Conservation (phyloP, 2,888 invertebrate genomes). For the Thereva unica region DNA sequence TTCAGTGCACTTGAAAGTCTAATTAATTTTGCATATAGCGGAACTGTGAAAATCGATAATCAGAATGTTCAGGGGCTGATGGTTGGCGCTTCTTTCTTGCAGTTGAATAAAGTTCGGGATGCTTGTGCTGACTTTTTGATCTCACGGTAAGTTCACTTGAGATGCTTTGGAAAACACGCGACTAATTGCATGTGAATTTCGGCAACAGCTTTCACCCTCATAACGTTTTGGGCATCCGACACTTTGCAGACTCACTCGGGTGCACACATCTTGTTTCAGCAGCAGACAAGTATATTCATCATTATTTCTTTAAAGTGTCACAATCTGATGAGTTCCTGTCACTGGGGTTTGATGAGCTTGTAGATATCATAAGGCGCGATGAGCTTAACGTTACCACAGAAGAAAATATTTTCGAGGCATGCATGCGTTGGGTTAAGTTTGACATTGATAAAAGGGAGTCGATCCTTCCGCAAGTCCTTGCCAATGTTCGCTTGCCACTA, state of each 20-base stretch:
- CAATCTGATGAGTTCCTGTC: constrained; percentile 76
- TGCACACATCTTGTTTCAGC: constrained; percentile 72
- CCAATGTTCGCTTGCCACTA: constrained; percentile 77
- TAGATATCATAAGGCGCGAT: constrained; percentile 73
- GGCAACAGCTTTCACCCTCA: constrained; percentile 70
- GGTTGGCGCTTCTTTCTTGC: constrained; percentile 82
- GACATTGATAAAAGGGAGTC: constrained; percentile 63
- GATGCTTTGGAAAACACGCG: neutral
- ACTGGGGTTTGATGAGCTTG: constrained; percentile 64
- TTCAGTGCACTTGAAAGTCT: constrained; percentile 76
- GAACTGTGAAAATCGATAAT: constrained; percentile 73
- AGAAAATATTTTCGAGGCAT: constrained; percentile 83
- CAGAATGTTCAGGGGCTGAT: constrained; percentile 82
- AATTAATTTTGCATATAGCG: constrained; percentile 85
- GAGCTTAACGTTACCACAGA: constrained; percentile 77
- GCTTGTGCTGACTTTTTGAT: constrained; percentile 82
- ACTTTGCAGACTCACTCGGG: constrained; percentile 79
- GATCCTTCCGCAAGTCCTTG: constrained; percentile 70
- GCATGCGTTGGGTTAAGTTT: constrained; percentile 78
- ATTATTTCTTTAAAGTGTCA: constrained; percentile 77
- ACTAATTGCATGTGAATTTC: constrained; percentile 21
- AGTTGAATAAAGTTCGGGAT: constrained; percentile 76
- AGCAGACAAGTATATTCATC: constrained; percentile 78
- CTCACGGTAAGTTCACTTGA: constrained; percentile 61
- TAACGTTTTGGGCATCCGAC: constrained; percentile 78